These are phyloP conservation scores for Rhingia rostrata DNA, from an alignment of 2,888 invertebrate genomes.

Conservation along the genomic window DNA sequence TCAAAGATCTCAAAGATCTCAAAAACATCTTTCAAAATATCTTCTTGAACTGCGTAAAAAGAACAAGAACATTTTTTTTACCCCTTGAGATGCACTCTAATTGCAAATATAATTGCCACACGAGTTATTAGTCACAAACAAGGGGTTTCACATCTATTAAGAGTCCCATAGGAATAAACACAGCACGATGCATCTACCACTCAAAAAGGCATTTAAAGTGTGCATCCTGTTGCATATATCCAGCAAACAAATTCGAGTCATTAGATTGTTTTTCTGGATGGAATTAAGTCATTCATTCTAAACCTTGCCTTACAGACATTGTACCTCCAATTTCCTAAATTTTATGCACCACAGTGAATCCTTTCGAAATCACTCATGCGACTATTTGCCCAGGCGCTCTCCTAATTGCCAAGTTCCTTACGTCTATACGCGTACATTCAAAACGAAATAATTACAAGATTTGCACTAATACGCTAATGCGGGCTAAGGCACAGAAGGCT, in stretches of 20 bases:
- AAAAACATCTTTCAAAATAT: no score
- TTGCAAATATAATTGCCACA: no score
- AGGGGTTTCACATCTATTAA: no score
- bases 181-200: not conserved
- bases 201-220: conserved; percentile 10
- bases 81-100: no score
- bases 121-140: no score
- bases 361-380: conserved; percentile 58
- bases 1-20: no score
- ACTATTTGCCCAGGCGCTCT: conserved; percentile 24
- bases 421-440: not conserved
- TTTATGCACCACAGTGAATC: conserved; percentile 43
- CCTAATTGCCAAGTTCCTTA: conserved; percentile 62
- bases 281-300: conserved; percentile 57
- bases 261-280: conserved; percentile 17
- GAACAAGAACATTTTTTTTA: no score
- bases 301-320: conserved; percentile 1
- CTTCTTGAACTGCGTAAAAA: no score
- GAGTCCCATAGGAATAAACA: not conserved
- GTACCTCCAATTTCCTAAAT: conserved; percentile 25
- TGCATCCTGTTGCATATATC: conserved; percentile 8
- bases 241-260: not conserved
- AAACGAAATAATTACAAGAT: conserved; percentile 64
- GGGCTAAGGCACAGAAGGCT: conserved; percentile 17
- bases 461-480: conserved; percentile 63